These are phyloP conservation scores for Vidua macroura DNA, from an alignment of 2,113 vertebrate species.

Conservation along the genomic window DNA sequence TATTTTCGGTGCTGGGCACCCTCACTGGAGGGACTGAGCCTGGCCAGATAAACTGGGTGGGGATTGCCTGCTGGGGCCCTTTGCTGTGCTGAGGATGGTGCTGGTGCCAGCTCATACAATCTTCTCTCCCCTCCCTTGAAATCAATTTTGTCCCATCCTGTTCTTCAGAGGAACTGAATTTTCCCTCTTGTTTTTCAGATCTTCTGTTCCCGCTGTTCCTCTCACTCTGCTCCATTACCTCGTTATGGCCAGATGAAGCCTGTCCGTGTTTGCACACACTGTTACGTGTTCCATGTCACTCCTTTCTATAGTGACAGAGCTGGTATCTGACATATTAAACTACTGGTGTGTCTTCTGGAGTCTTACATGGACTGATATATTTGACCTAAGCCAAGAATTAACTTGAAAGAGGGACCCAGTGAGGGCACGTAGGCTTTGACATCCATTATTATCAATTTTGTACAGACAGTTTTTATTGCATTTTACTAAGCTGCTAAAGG, in stretches of 20 bases:
- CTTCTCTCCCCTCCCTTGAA: neutral
- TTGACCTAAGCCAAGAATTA: slow-evolving; percentile 56
- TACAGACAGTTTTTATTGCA: slow-evolving; percentile 48
- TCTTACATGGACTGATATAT: slow-evolving; percentile 16
- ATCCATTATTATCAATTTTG: slow-evolving; percentile 62
- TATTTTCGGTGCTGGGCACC: neutral
- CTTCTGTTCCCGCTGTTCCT: slow-evolving; percentile 97
- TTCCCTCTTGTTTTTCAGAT: slow-evolving; percentile 79
- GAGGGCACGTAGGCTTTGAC: slow-evolving; percentile 46
- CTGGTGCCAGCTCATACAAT: rapidly evolving
- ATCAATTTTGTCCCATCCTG: neutral
- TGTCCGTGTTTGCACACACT: slow-evolving; percentile 97
- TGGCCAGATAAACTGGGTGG: neutral
- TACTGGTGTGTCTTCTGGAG: slow-evolving; percentile 1
- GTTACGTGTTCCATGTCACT: slow-evolving; percentile 98
- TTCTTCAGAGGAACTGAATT: neutral
- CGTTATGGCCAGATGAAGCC: slow-evolving; percentile 96
- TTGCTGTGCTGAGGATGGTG: neutral
- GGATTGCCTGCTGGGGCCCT: neutral
- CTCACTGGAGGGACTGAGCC: neutral
- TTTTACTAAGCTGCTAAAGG: slow-evolving; percentile 68
- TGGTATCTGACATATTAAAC: slow-evolving; percentile 76
- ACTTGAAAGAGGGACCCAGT: slow-evolving; percentile 27
- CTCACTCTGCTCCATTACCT: slow-evolving; percentile 93
- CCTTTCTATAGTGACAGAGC: slow-evolving; percentile 96